Base-by-base conservation (phyloP, 1,140 invertebrate species). In the Heterodera carotae region DNA sequence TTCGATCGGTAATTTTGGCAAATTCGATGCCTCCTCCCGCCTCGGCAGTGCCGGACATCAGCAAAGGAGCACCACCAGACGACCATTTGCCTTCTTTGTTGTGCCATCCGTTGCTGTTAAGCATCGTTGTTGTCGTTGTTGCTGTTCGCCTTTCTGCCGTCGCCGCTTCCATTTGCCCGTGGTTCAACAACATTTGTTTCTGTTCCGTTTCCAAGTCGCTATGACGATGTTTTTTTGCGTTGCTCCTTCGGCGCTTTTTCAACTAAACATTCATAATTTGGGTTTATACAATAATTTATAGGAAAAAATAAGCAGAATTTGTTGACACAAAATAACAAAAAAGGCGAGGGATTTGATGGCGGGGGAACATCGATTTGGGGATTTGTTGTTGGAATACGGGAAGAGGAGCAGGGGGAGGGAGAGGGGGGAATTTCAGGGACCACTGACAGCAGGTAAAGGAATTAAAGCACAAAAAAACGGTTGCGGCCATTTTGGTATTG, bases 1-100 rank as follows among this genome's bases (percentile, higher is more conserved):
- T 79, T 27, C 77, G 48, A 12, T 77, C 60, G 18, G 77, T 78
- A 48, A 78, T 78, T 36, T 78, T 66, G 33, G 69, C 69, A 36
- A 78, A 77, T 34, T 77, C 36, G 33, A 76, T 60, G 34, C 69
- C 66, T 8, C 48, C 25, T 39, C 25, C 31, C 22, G 18, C 43
- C 12, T 29, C 73, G 22, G 27, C 27, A 27, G 25, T 39, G 27
- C 29, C 75, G n/a, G 31, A 78, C 36, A n/a, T n/a, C n/a, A n/a
- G n/a, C n/a, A 25, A 43, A 43, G 39, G 39, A n/a, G 39, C 39
- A 7, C 33, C 7, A 66, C 39, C n/a, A n/a, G 39, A 43, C 39
- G 62, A 31, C 8, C n/a, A 69, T 22, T 69, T 69, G 7, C 22
- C 36, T n/a, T n/a, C n/a, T n/a, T n/a, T n/a, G n/a, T n/a, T n/a